These are phyloP conservation scores for Leuciscus waleckii DNA, from an alignment of 2,797 vertebrate species.

Conservation along the genomic window DNA sequence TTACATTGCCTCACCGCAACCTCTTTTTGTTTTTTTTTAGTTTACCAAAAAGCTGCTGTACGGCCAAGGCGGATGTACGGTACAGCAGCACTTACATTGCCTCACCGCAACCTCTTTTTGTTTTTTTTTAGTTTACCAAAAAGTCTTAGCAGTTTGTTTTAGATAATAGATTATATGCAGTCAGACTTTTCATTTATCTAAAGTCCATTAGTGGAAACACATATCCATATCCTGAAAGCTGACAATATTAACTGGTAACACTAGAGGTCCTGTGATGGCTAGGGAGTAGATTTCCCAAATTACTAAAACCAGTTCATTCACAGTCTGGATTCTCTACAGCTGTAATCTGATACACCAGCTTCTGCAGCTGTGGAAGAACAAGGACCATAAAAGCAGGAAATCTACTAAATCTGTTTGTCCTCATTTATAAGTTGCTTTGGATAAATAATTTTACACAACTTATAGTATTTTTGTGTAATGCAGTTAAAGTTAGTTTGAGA, in stretches of 20 bases:
- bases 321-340: neutral
- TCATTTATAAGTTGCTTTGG: neutral
- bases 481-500: neutral
- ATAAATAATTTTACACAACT: neutral
- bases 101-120: neutral
- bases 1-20: neutral
- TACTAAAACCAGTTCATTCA: conserved; percentile 7
- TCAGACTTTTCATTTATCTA: neutral
- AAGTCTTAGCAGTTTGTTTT: neutral
- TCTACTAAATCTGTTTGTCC: neutral
- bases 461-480: neutral
- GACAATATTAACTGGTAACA: conserved; percentile 11
- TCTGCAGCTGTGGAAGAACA: neutral
- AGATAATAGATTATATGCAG: neutral
- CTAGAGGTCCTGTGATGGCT: neutral
- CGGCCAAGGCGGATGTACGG: no score
- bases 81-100: neutral
- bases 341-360: conserved; percentile 6
- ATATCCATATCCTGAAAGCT: conserved; percentile 7
- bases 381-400: neutral
- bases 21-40: neutral
- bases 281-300: conserved; percentile 16
- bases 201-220: neutral
- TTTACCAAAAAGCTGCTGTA: no score
- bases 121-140: neutral